Conservation (phyloP, 2,113 vertebrate species). For the Brienomyrus brachyistius region DNA sequence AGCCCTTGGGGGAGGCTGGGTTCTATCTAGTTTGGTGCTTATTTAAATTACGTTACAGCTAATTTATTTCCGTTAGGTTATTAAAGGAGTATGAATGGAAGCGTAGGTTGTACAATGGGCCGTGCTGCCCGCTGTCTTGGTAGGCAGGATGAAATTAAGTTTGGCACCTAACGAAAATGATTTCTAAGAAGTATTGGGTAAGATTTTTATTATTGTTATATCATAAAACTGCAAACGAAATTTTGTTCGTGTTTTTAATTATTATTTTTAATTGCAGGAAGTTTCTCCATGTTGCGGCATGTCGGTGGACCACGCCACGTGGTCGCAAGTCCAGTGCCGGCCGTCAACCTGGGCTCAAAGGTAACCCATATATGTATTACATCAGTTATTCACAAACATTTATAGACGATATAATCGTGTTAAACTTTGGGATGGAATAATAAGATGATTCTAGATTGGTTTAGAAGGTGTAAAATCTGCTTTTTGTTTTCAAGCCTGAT, state of each 20-base stretch:
- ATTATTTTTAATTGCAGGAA: no score
- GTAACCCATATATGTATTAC: neutral
- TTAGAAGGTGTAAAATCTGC: neutral
- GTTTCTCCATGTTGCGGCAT: neutral
- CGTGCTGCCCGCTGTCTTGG: neutral
- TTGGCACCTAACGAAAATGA: neutral
- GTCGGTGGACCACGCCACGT: neutral
- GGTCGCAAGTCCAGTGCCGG: neutral
- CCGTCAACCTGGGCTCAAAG: neutral
- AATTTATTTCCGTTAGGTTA: neutral
- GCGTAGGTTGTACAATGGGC: neutral
- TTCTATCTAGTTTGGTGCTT: neutral
- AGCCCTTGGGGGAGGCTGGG: neutral
- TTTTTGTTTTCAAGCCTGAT: neutral
- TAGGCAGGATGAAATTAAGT: neutral
- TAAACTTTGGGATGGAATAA: conserved; percentile 49
- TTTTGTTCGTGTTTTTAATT: neutral
- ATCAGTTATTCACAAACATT: neutral
- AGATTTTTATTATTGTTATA: neutral
- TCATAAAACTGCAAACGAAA: neutral
- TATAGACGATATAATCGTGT: conserved; percentile 41
- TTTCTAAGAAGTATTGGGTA: neutral
- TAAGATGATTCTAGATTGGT: neutral
- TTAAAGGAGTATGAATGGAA: neutral
- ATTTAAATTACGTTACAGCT: neutral